These are phyloP conservation scores for Ibidorhyncha struthersii DNA, from an alignment of 2,113 vertebrate genomes.

Conservation along the genomic window DNA sequence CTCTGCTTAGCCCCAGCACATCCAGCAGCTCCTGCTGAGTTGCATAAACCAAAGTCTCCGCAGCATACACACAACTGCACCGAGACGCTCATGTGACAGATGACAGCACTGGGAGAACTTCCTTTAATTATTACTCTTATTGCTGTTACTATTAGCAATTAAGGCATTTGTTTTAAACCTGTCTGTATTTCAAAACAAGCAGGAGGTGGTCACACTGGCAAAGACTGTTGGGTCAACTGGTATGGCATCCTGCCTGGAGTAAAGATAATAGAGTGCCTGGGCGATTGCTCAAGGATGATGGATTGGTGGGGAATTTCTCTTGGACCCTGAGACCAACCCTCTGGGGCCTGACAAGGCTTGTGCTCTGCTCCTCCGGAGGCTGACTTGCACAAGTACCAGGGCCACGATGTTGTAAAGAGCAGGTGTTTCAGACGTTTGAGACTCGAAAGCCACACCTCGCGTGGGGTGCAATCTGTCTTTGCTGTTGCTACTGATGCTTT, in stretches of 20 bases:
- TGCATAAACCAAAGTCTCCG: background rate
- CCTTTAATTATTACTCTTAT: background rate
- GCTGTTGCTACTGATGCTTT: background rate
- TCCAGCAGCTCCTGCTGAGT: background rate
- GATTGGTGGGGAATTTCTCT: conserved; percentile 3
- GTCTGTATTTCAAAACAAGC: conserved; percentile 11
- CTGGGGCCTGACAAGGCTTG: conserved; percentile 38
- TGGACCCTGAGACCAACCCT: background rate
- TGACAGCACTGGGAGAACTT: background rate
- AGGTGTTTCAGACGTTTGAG: background rate
- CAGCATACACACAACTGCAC: accelerated
- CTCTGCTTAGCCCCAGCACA: background rate
- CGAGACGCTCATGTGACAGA: background rate
- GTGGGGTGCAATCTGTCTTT: background rate
- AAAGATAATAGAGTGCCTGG: background rate
- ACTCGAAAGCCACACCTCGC: background rate
- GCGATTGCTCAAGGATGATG: conserved; percentile 24
- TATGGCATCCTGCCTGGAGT: background rate
- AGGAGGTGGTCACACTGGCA: background rate
- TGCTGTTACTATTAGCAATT: background rate
- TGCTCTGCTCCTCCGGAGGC: background rate
- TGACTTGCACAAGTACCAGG: conserved; percentile 9
- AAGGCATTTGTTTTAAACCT: background rate
- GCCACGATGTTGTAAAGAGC: background rate
- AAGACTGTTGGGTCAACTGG: background rate